Evolutionary conservation across 2,113 vertebrate species (phyloP).

Genomic region (Casuarius casuarius): DNA sequence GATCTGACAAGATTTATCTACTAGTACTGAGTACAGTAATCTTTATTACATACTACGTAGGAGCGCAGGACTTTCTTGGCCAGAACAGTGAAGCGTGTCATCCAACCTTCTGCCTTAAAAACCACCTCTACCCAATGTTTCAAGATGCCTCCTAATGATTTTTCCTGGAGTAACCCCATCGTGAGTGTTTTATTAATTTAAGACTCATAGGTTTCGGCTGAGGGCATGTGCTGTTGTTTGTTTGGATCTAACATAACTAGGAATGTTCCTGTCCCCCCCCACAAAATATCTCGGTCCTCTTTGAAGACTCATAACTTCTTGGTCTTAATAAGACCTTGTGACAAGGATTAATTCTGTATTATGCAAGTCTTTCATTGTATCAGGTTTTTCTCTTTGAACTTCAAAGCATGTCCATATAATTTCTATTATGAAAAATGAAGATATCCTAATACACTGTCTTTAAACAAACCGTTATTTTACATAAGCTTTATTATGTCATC

Average conservation of each 20-base stretch:
- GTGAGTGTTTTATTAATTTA: not conserved
- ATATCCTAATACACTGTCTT: not conserved
- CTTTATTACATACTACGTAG: accelerated
- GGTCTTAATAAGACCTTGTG: not conserved
- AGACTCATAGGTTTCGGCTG: not conserved
- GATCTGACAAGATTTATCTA: not conserved
- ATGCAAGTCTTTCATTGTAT: not conserved
- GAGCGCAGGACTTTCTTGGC: not conserved
- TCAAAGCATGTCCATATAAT: not conserved
- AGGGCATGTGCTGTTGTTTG: not conserved
- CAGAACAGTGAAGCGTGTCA: not conserved
- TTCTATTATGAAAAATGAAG: not conserved
- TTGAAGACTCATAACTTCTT: not conserved
- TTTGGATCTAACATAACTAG: not conserved
- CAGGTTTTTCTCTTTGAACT: not conserved
- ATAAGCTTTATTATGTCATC: not conserved
- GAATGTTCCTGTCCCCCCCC: not conserved
- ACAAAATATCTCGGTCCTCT: not conserved
- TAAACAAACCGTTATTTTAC: not conserved
- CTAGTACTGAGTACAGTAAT: not conserved
- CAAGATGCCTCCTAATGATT: not conserved
- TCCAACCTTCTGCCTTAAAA: not conserved
- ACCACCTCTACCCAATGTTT: accelerated
- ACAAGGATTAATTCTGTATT: not conserved
- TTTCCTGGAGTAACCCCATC: not conserved